These are phyloP conservation scores for Polymixis lichenea DNA, from an alignment of 2,888 invertebrate genomes.

Conservation along the genomic window DNA sequence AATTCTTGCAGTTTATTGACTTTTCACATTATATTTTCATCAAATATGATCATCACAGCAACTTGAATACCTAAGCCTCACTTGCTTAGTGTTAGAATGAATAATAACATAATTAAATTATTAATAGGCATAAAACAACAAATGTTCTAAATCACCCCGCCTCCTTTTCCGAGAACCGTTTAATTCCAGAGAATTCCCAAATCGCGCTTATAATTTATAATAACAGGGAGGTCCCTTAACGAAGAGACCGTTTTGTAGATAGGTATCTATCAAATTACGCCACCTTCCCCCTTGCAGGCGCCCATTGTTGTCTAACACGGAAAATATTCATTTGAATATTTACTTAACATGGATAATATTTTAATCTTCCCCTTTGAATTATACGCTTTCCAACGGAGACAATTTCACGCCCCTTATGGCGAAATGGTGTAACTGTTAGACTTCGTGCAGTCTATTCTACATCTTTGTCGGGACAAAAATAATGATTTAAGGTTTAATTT, in stretches of 20 bases:
- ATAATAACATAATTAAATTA: conserved; percentile 30
- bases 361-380: conserved; percentile 91
- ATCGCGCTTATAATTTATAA: conserved; percentile 89
- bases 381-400: conserved; percentile 91
- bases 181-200: conserved; percentile 87
- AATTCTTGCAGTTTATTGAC: not conserved
- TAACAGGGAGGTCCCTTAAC: conserved; percentile 88
- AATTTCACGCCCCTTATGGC: conserved; percentile 86
- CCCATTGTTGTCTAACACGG: conserved; percentile 90
- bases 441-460: conserved; percentile 76
- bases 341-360: conserved; percentile 91
- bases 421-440: conserved; percentile 80
- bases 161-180: conserved; percentile 81
- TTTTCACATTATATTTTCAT: too few species aligned
- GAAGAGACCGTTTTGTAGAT: conserved; percentile 89
- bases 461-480: conserved; percentile 60
- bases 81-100: not conserved
- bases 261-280: conserved; percentile 90
- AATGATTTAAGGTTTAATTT: conserved; percentile 75
- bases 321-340: conserved; percentile 91
- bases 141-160: conserved; percentile 71
- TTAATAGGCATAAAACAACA: conserved; percentile 56
- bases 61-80: not conserved
- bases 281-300: conserved; percentile 84
- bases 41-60: not conserved